A percentile compares a stretch with the other conserved stretches of the same genome.
Evolutionary conservation across 2,888 invertebrate genomes (phyloP).

Genomic region (Oxyteleia sp.): DNA sequence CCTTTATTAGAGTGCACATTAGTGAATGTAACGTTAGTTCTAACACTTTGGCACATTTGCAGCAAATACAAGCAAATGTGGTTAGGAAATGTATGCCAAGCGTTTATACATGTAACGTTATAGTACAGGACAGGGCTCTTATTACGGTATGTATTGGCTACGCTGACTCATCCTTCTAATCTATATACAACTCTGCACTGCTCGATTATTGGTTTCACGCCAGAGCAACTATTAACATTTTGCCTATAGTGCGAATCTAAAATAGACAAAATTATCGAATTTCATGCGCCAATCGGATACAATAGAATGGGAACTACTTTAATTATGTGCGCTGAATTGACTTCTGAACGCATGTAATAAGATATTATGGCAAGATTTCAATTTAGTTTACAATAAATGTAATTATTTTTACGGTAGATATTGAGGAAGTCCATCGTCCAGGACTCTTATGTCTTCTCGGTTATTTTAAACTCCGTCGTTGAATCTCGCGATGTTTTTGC

Average conservation of each 20-base stretch:
- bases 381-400: slow-evolving; percentile 11
- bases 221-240: slow-evolving; percentile 83
- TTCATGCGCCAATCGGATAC: slow-evolving; percentile 64
- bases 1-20: slow-evolving; percentile 63
- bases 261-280: slow-evolving; percentile 73
- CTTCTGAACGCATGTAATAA: slow-evolving; percentile 38
- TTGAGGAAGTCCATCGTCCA: neutral
- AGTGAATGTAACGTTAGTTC: slow-evolving; percentile 64
- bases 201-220: slow-evolving; percentile 86
- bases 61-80: slow-evolving; percentile 81
- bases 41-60: slow-evolving; percentile 69
- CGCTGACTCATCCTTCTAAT: slow-evolving; percentile 85
- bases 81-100: slow-evolving; percentile 83
- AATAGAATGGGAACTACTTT: slow-evolving; percentile 50
- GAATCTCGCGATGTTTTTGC: slow-evolving; percentile 9
- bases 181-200: slow-evolving; percentile 82
- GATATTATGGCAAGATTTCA: slow-evolving; percentile 29
- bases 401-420: slow-evolving; percentile 16
- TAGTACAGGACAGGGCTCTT: slow-evolving; percentile 80
- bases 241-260: slow-evolving; percentile 78
- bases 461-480: slow-evolving; percentile 32
- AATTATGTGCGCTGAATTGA: slow-evolving; percentile 56
- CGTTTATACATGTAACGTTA: slow-evolving; percentile 79
- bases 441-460: neutral
- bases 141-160: slow-evolving; percentile 85